Evolutionary conservation across 2,888 invertebrate species (phyloP).

Genomic region (Nomada ruficornis): DNA sequence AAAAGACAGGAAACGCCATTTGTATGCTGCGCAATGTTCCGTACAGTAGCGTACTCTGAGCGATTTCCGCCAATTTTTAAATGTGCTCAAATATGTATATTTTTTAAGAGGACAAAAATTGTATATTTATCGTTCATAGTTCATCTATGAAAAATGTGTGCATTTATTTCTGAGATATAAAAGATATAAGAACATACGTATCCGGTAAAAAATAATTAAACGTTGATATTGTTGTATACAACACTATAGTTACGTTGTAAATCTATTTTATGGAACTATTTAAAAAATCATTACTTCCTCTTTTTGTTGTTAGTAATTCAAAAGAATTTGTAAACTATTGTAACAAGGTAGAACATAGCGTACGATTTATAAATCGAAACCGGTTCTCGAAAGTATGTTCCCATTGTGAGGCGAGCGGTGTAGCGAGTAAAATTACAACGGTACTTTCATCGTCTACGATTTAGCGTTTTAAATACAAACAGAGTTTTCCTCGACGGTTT

Average conservation of each 20-base stretch:
- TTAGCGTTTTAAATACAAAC: constrained; percentile 18
- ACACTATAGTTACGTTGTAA: not conserved
- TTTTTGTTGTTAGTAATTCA: not conserved
- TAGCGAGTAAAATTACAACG: constrained; percentile 69
- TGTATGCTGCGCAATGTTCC: not conserved
- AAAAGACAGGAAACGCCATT: constrained; percentile 67
- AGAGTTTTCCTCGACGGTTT: not conserved
- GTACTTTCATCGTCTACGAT: constrained; percentile 68
- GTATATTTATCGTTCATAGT: not conserved
- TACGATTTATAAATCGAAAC: constrained; percentile 35
- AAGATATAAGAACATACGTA: not conserved
- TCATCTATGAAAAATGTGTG: not conserved
- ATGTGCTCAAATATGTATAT: constrained; percentile 8
- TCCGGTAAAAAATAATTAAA: not conserved
- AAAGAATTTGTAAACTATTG: not conserved
- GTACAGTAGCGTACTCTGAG: constrained; percentile 2
- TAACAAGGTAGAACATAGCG: not conserved
- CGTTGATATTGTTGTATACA: not conserved
- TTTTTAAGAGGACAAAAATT: not conserved
- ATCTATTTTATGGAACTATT: no score
- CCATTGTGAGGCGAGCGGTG: constrained; percentile 22
- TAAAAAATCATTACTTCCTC: not conserved
- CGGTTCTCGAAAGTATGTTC: constrained; percentile 39
- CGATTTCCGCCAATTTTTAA: constrained; percentile 28
- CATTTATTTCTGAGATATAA: not conserved